A percentile compares a stretch with the other conserved stretches of the same genome.
Conservation (phyloP, 1,140 invertebrate species). For the Calephelis nemesis region DNA sequence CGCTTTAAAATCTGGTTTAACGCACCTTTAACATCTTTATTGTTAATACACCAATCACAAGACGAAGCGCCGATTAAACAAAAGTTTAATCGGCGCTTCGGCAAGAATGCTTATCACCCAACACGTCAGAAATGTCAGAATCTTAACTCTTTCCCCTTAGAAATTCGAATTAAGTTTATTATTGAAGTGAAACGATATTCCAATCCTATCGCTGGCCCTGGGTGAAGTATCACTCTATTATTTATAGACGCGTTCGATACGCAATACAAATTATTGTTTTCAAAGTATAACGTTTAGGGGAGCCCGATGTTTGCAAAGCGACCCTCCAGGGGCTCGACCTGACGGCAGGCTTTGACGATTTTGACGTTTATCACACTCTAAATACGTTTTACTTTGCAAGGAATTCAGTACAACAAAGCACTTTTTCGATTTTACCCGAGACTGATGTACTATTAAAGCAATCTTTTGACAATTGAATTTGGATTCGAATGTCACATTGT, state of each 20-base stretch:
- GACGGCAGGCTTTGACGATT: conserved; percentile 38
- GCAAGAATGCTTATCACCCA: too few relatives aligned
- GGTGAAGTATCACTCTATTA: conserved; percentile 76
- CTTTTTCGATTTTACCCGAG: conserved; percentile 50
- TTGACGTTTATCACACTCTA: conserved; percentile 45
- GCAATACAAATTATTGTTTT: conserved; percentile 80
- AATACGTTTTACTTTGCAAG: conserved; percentile 55
- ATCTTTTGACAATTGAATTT: conserved; percentile 78
- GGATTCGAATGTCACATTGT: conserved; percentile 61
- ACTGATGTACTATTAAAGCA: conserved; percentile 68
- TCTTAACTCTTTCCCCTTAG: neutral
- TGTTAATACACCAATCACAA: too few relatives aligned
- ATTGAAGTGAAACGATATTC: conserved; percentile 35
- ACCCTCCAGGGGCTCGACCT: conserved; percentile 54
- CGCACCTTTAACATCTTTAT: neutral
- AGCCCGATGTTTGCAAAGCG: conserved; percentile 70
- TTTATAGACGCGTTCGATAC: conserved; percentile 78
- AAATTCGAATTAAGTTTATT: conserved; percentile 14
- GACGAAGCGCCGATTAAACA: too few relatives aligned
- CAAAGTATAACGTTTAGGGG: conserved; percentile 79
- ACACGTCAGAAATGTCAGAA: too few relatives aligned
- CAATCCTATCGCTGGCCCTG: conserved; percentile 43
- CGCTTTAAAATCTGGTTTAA: too few relatives aligned
- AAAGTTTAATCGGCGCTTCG: too few relatives aligned
- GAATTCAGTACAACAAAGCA: conserved; percentile 41